Base-by-base conservation (phyloP, 1,140 invertebrate genomes). In the Neoseiulus cucumeris region DNA sequence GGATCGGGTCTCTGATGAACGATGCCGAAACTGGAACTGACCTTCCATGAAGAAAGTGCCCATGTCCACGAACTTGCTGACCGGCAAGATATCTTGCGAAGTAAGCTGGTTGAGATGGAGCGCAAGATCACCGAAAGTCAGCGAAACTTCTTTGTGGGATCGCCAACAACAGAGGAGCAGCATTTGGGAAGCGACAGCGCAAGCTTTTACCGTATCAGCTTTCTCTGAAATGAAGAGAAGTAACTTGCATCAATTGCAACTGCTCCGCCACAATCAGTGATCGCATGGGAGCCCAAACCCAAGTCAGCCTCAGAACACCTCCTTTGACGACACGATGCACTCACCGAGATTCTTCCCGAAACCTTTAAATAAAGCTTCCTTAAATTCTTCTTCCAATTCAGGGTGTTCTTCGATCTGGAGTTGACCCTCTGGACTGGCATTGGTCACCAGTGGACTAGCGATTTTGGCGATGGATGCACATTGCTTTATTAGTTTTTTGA, bases 91-190 rank as follows among this genome's bases (percentile, higher is more conserved):
- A 68, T 55, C 68, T 29, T 42, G 55, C 22, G 44, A 45, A 44
- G 41, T 22, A 51, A 66, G 4, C 14, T 25, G 25, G 17, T 1
- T 33, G 14, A 59, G 51, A 20, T 59, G 22, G 14, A 33, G 17
- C 25, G 51, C 51, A 9, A 59, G 25, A 25, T 81, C 74, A 0
- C 83, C 83, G 68, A 85, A 79, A 0, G 84, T 71, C 7, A 84
- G 71, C 66, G 83, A 84, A 5, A 79, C 72, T 78, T 87, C 85
- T 75, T 86, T 86, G 39, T 85, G 79, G 59, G 82, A 86, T 67
- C 90, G 80, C 92, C 92, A 97, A 7, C 87, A 85, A 74, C 88
- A 92, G 0, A 95, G 78, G 18, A 95, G 73, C 30, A 96, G 79
- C 82, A 87, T 84, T 75, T 91, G 89, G 7, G 89, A 82, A 18